Evolutionary conservation across 2,888 invertebrate genomes (phyloP), one percentile per base, ranked within the genome.

Genomic region (Chironomus riparius): DNA sequence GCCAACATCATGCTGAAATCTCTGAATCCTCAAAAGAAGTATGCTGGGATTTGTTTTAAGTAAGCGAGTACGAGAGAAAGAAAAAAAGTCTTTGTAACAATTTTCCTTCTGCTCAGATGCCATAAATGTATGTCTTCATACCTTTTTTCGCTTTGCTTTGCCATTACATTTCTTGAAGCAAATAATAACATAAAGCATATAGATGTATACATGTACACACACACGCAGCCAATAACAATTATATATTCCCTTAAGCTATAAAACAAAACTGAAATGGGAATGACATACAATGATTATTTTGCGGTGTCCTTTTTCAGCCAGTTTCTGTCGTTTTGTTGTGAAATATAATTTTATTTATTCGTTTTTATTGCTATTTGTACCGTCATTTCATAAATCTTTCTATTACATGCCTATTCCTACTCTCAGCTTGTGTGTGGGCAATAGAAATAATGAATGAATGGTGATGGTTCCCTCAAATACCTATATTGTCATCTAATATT

Each of bases 11-110:
- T 70, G 48, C 62, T 72, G 72, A 72, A 72, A 72, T 72, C 72
- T 72, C 72, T 5, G 72, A 72, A 72, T 47, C 47, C 72, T 72
- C 72, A n/a, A 47, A 62, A 72, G 61, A 72, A 72, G 72, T 50
- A 72, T 72, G 62, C 56, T 38, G 72, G 72, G 72, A 72, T 72
- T 72, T 72, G 72, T 47, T 6, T 22, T n/a, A 22, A 65, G n/a
- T 15, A 56, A 56, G 65, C 21, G 65, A 65, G 5, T 4, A 62
- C 3, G 13, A 62, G 21, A 12, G 12, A 62, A 62, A 12, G 12
- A 62, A 62, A 62, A 7, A 62, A 62, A 7, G 1, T 22, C 28
- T 28, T 28, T 47, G 62, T 22, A 21, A 22, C 62, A 22, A 15
- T 65, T 21, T 22, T 65, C 12, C 4, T 65, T 18, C 38, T 28